These are phyloP conservation scores for Phoxinus dragarum DNA, from an alignment of 2,797 vertebrate species.

Conservation along the genomic window DNA sequence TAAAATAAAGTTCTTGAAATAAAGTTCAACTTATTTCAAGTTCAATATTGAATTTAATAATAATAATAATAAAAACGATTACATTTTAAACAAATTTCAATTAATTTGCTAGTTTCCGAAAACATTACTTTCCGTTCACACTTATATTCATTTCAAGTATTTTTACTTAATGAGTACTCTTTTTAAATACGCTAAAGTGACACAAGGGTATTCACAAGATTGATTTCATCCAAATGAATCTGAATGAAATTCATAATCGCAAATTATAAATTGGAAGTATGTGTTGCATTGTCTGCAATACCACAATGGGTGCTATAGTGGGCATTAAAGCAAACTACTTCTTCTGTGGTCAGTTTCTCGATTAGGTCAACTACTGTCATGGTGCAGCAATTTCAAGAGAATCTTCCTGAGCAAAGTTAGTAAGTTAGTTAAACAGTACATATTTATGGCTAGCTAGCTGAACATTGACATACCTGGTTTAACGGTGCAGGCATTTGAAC, in stretches of 20 bases:
- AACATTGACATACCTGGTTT: not conserved
- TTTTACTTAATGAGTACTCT: not conserved
- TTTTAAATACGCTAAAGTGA: not conserved
- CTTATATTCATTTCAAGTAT: not conserved
- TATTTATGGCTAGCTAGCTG: constrained; percentile 15
- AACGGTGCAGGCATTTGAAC: not conserved
- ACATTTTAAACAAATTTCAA: not conserved
- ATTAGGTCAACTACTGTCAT: not conserved
- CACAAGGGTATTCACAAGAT: not conserved
- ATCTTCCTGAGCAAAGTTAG: constrained; percentile 5
- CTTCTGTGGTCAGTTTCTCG: not conserved
- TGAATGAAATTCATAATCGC: not conserved
- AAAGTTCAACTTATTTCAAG: not conserved
- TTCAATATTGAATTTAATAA: not conserved
- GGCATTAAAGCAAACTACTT: not conserved
- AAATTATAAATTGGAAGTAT: not conserved
- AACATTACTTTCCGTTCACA: not conserved
- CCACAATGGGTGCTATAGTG: not conserved
- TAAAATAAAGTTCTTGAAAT: too few relatives aligned
- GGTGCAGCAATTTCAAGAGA: not conserved
- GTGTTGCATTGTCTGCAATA: not conserved
- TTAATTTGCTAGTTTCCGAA: not conserved
- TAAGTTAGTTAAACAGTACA: constrained; percentile 11
- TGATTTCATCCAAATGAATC: not conserved
- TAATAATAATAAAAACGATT: too few relatives aligned